Base-by-base conservation (phyloP, 23 tunicate genomes). In the Botrylloides violaceus region DNA sequence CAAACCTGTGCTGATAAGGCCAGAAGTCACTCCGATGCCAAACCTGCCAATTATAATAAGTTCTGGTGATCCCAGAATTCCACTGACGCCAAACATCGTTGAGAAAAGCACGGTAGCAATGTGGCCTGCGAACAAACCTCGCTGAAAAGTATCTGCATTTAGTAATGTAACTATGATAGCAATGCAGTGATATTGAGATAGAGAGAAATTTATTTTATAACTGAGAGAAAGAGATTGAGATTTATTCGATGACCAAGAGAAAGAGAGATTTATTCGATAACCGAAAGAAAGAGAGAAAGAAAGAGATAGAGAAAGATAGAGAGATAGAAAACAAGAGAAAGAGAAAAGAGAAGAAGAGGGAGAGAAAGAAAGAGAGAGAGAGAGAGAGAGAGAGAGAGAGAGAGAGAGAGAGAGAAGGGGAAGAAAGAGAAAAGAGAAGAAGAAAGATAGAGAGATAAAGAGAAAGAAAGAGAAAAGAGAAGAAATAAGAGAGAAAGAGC, bases 1-100 rank as follows among this genome's bases (percentile, higher is more conserved):
- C 34, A 62, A 2, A 77, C 82, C 82, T 49, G 64, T 53, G 4
- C 82, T 71, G n/a, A 56, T 64, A 20, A 71, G 24, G 18, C 72
- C 65, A 6, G 71, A 63, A 0, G 66, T 70, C 23, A 66, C 38
- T 3, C 82, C 82, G n/a, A 77, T 43, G 1, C 66, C 30, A 31
- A 77, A 4, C 29, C 65, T 59, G 21, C 75, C 75, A 31, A 66
- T 7, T 20, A 77, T 77, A 6, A 77, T 66, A 21, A 66, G 53
- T 53, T 77, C 82, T 5, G 26, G 66, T 2, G 74, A 77, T 37
- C 36, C 31, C 49, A 53, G 28, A 12, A 66, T 59, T 1, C 56
- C 26, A 32, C 82, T 77, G 38, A 77, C 19, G 1, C 75, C 75
- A 26, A 66, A 19, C 9, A 77, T 21, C 29, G 65, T 50, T 25